Evolutionary conservation across 2,797 vertebrate genomes (phyloP).

Genomic region (Tympanoctomys barrerae): DNA sequence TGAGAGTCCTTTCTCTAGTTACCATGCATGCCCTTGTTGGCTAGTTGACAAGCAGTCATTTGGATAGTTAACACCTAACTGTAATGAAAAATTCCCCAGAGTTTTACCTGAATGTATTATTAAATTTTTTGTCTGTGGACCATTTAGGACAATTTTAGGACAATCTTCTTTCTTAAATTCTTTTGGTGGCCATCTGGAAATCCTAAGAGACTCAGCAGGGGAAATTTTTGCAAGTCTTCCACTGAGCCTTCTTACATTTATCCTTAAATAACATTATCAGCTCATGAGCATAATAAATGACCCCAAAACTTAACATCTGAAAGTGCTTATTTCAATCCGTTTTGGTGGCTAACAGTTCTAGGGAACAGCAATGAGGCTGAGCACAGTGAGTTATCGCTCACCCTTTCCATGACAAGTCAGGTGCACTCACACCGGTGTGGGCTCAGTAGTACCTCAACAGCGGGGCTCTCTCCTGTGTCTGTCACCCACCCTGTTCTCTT

Average conservation of each 20-base stretch:
- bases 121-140: background rate
- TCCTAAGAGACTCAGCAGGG: background rate
- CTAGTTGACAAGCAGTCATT: background rate
- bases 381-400: background rate
- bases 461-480: background rate
- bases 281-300: background rate
- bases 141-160: conserved; percentile 29
- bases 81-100: background rate
- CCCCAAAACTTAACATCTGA: background rate
- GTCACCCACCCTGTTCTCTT: background rate
- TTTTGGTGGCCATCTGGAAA: background rate
- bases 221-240: background rate
- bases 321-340: conserved; percentile 10
- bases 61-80: background rate
- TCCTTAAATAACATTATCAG: background rate
- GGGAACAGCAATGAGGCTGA: background rate
- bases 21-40: background rate
- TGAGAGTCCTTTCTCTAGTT: background rate
- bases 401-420: background rate
- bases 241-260: conserved; percentile 3
- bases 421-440: background rate
- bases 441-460: background rate
- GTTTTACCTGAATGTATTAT: conserved; percentile 4
- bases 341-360: background rate
- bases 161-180: background rate